Evolutionary conservation across 2,888 invertebrate species (phyloP).

Genomic region (Polietes domitor): DNA sequence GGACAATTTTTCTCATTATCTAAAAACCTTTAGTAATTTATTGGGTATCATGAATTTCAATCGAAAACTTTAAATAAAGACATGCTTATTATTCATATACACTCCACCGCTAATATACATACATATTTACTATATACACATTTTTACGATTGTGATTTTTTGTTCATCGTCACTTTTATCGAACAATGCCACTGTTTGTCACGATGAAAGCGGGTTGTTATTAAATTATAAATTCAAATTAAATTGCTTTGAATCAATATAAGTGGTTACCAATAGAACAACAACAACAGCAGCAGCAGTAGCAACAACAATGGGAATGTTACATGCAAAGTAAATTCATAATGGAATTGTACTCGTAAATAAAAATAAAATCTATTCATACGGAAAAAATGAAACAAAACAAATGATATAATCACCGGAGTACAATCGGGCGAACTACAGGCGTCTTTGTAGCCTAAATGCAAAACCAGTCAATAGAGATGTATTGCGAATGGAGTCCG

Average conservation of each 20-base stretch:
- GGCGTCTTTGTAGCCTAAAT: neutral
- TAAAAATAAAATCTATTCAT: neutral
- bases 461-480: constrained; percentile 11
- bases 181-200: constrained; percentile 21
- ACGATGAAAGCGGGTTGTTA: constrained; percentile 30
- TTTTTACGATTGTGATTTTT: too few relatives aligned
- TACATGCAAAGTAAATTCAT: constrained; percentile 25
- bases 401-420: constrained; percentile 34
- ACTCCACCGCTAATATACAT: neutral
- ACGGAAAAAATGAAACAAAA: neutral
- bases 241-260: neutral
- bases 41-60: too few relatives aligned
- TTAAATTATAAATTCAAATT: constrained; percentile 58
- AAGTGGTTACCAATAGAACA: neutral
- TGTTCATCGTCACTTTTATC: constrained; percentile 1
- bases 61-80: too few relatives aligned
- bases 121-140: neutral
- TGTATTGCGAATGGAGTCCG: neutral
- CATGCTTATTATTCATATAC: too few relatives aligned
- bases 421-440: neutral
- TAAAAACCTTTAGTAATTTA: too few relatives aligned
- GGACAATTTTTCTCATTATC: too few relatives aligned
- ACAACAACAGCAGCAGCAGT: neutral
- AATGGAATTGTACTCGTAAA: neutral
- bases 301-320: neutral